phyloP scores from a whole-genome alignment of 2,797 vertebrate species.

The Sus cebifrons region DNA sequence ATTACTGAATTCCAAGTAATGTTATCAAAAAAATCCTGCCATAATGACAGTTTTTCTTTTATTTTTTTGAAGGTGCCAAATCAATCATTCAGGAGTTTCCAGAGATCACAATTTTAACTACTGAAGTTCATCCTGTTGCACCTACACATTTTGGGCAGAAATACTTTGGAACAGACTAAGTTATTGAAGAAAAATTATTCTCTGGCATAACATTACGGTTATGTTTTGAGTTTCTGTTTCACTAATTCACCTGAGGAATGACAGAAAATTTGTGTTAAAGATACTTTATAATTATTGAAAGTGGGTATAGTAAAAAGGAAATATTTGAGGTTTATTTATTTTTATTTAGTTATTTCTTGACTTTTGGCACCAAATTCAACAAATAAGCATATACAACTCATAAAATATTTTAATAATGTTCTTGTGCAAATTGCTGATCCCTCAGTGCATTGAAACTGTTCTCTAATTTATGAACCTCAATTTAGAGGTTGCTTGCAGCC shows the following conservation, averaged over 20 bases:
- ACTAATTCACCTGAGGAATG: slow-evolving; percentile 76
- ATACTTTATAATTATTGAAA: slow-evolving; percentile 80
- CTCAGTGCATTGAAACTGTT: slow-evolving; percentile 73
- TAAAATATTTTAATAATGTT: slow-evolving; percentile 52
- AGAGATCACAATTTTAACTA: slow-evolving; percentile 98
- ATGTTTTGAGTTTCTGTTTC: slow-evolving; percentile 83
- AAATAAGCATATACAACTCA: slow-evolving; percentile 34
- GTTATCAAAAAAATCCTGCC: slow-evolving; percentile 5
- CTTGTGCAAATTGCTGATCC: slow-evolving; percentile 66
- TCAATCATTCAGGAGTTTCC: slow-evolving; percentile 99
- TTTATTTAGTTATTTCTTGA: slow-evolving; percentile 81
- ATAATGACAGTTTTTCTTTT: slow-evolving; percentile 69
- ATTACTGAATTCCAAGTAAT: slow-evolving; percentile 62
- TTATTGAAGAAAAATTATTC: slow-evolving; percentile 76
- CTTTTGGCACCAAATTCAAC: not conserved
- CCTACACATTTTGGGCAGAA: slow-evolving; percentile 99
- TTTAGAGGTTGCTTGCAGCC: slow-evolving; percentile 78
- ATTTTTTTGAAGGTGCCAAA: slow-evolving; percentile 94
- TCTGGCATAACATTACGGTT: slow-evolving; percentile 76
- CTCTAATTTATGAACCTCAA: slow-evolving; percentile 61
- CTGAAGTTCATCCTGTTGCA: slow-evolving; percentile 97
- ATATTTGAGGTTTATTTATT: slow-evolving; percentile 72
- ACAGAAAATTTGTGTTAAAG: slow-evolving; percentile 59
- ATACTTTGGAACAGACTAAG: slow-evolving; percentile 97
- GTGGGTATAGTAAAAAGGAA: slow-evolving; percentile 66